Evolutionary conservation across 2,113 vertebrate genomes (phyloP).

Genomic region (Ranitomeya variabilis): DNA sequence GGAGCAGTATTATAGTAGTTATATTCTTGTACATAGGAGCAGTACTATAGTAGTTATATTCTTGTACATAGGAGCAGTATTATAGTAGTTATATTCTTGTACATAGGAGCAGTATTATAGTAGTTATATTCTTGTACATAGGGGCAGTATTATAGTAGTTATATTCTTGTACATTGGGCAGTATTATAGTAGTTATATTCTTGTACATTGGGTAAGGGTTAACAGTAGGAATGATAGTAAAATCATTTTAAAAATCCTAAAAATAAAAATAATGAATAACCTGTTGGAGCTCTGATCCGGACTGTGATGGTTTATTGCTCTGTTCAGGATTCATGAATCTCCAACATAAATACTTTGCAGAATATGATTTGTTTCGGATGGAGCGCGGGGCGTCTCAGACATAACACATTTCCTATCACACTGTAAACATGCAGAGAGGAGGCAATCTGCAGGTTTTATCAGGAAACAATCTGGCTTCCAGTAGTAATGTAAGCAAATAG

Average conservation of each 20-base stretch:
- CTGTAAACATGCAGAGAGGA: conserved; percentile 6
- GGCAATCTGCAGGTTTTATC: conserved; percentile 1
- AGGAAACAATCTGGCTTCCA: conserved; percentile 1
- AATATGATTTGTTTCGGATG: conserved; percentile 12
- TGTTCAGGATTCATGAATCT: background rate
- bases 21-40: too few relatives aligned
- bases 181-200: background rate
- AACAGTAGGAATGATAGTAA: background rate
- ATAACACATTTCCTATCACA: conserved; percentile 15
- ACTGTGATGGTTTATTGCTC: background rate
- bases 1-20: too few relatives aligned
- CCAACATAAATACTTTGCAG: conserved; percentile 11
- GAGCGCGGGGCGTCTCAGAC: background rate
- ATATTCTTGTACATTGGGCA: background rate
- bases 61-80: too few relatives aligned
- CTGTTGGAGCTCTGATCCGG: background rate
- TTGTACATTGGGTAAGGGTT: background rate
- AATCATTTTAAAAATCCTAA: background rate
- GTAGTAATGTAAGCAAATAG: conserved; percentile 3
- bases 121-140: conserved; percentile 3
- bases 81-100: too few relatives aligned
- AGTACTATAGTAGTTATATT: too few relatives aligned
- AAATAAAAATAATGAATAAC: background rate
- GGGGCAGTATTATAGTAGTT: conserved; percentile 4
- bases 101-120: too few relatives aligned